Conservation (phyloP, 53 echinoderm and acorn worm genomes). For the Hippasteria phrygiana region DNA sequence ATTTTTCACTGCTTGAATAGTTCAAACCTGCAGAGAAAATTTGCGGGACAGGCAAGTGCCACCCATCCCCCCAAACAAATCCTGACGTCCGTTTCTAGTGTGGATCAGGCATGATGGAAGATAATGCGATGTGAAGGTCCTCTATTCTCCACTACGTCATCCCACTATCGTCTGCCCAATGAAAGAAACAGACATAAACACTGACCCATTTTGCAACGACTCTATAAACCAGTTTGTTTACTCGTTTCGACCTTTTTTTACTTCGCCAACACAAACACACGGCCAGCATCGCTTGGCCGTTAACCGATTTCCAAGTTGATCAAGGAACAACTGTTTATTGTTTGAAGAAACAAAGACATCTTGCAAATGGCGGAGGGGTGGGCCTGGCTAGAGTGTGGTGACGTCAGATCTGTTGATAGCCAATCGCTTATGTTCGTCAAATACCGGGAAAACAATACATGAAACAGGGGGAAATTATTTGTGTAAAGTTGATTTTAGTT, state of each 20-base stretch:
- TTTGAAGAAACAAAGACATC: conserved; percentile 39
- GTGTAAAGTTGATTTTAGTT: not conserved
- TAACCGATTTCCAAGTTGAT: conserved; percentile 25
- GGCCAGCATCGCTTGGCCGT: not conserved
- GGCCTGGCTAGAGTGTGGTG: not conserved
- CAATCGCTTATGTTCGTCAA: not conserved
- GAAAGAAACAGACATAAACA: conserved; percentile 55
- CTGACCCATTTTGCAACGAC: not conserved
- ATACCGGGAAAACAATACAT: not conserved
- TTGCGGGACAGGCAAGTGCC: not conserved
- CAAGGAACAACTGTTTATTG: conserved; percentile 39
- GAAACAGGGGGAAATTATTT: not conserved
- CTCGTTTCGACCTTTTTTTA: not conserved
- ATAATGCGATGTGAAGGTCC: not conserved
- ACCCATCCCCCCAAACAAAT: not conserved
- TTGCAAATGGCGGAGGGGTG: not conserved
- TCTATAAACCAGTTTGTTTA: conserved; percentile 9
- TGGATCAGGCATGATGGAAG: not conserved
- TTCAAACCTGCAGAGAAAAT: not conserved
- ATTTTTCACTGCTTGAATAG: too few species aligned
- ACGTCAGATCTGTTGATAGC: conserved; percentile 38
- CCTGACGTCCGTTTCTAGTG: not conserved
- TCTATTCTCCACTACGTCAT: not conserved
- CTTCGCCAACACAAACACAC: not conserved
- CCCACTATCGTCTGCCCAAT: not conserved